These are phyloP conservation scores for Ciconia boyciana DNA, from an alignment of 2,113 vertebrate genomes.

Conservation along the genomic window DNA sequence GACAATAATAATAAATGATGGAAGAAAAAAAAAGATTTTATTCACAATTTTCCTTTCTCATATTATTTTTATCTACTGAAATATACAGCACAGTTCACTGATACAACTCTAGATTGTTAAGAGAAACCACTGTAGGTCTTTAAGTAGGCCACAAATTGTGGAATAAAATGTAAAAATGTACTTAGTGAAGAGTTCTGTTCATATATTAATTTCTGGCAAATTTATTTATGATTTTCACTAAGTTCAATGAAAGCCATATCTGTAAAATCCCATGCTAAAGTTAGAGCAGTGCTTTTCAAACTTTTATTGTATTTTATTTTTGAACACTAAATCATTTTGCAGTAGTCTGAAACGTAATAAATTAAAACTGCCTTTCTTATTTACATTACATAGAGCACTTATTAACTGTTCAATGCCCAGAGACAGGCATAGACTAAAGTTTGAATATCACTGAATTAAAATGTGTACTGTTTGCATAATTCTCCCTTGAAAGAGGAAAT, in stretches of 20 bases:
- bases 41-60: neutral
- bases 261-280: neutral
- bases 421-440: neutral
- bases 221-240: neutral
- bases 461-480: neutral
- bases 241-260: neutral
- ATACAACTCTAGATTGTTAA: neutral
- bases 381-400: neutral
- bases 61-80: neutral
- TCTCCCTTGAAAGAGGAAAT: neutral
- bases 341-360: neutral
- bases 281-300: neutral
- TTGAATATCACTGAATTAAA: neutral
- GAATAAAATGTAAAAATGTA: neutral
- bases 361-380: neutral
- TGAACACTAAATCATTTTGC: neutral
- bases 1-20: neutral
- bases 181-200: neutral
- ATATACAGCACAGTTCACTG: neutral
- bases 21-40: neutral
- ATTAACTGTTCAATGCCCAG: neutral
- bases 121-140: neutral
- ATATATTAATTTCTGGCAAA: neutral
- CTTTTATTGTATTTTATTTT: neutral
- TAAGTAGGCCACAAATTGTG: neutral